Evolutionary conservation across 2,797 vertebrate genomes (phyloP), one percentile per base, ranked within the genome.

Genomic region (Falco cherrug): DNA sequence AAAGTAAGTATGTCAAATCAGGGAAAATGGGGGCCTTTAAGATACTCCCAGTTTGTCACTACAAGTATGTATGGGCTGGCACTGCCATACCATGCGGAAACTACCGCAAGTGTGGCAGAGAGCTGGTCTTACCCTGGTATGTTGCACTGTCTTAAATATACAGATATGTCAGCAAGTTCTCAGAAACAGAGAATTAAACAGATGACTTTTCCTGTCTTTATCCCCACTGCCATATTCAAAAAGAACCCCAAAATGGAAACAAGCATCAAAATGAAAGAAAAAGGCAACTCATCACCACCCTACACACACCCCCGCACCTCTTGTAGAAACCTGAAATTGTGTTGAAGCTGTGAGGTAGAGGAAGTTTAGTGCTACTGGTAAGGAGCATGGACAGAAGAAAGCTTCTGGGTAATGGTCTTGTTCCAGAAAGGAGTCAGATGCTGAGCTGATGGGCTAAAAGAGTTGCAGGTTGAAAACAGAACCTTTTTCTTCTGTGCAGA

Each of bases 41-140:
- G 24, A 21, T 39, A 63, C 24, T 87, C 26, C 12, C 16, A 33
- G 16, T 93, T 70, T 88, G 37, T 60, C 51, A 37, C 25, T 80
- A 33, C 25, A 37, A 0, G 4, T 63, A 24, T 8, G 3, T 29
- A 28, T 22, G 12, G 33, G 19, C 45, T 4, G 3, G 16, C 12
- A 67, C 9, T 71, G 37, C 47, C 24, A 39, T 13, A 12, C 41
- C 10, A 26, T 25, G 24, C 24, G 51, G 54, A 74, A 88, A 14
- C 35, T 48, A 37, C 67, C 60, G 47, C 33, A 84, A 21, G 60
- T 16, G 13, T 43, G 51, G 24, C 18, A 91, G 41, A 18, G 51
- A 64, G 45, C 48, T 76, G 19, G 15, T 77, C 26, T 74, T 48
- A 53, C 11, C 33, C 4, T 54, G 51, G 24, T 54, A 13, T 16